A percentile compares a stretch with the other conserved stretches of the same genome.
Conservation (phyloP, 2,113 vertebrate genomes). For the Hypocryptadius cinnamomeus region DNA sequence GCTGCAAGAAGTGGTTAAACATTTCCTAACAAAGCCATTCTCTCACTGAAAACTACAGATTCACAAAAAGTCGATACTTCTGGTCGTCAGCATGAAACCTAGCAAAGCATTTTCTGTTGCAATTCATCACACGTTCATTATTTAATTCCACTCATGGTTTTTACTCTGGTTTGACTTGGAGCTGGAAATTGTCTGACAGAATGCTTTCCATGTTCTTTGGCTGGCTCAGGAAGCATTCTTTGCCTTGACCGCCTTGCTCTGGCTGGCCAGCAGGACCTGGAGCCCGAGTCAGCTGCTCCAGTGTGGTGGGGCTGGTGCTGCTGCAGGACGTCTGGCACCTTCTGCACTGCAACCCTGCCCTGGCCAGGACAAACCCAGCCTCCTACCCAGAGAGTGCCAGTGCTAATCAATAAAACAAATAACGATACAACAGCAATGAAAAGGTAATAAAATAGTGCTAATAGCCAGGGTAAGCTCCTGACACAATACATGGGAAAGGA, state of each 20-base stretch:
- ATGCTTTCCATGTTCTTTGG: not conserved
- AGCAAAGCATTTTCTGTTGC: not conserved
- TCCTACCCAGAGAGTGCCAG: not conserved
- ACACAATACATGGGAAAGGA: not conserved
- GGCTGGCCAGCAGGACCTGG: not conserved
- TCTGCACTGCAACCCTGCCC: not conserved
- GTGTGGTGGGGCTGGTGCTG: not conserved
- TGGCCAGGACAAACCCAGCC: not conserved
- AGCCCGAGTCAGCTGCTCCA: not conserved
- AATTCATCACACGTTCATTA: not conserved
- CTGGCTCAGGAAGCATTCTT: not conserved
- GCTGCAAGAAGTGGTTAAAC: not conserved
- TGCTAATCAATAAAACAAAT: not conserved
- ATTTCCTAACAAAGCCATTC: not conserved
- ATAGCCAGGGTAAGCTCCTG: not conserved
- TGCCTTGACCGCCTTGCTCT: not conserved
- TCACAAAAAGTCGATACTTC: not conserved
- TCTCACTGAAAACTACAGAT: not conserved
- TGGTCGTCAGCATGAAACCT: not conserved
- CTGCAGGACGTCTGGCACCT: not conserved
- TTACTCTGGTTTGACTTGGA: not conserved
- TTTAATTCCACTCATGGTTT: not conserved
- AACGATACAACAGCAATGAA: fast-evolving
- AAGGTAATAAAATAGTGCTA: not conserved
- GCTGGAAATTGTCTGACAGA: not conserved